Conservation (phyloP, 37 sponge, comb jelly and placozoan genomes). For the Lycopodina hypogea region DNA sequence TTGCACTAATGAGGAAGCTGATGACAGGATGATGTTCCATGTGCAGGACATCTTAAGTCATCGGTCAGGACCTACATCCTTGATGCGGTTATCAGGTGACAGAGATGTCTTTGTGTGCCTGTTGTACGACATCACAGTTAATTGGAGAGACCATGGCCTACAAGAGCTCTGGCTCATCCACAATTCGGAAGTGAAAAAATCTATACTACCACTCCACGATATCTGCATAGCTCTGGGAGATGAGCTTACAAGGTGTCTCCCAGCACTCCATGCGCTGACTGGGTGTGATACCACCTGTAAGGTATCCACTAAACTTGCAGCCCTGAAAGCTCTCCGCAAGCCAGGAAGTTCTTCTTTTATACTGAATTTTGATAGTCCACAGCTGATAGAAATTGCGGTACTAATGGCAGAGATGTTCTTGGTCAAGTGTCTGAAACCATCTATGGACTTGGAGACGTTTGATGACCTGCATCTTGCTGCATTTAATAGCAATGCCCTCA, state of each 20-base stretch:
- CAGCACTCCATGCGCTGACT: conserved; percentile 17
- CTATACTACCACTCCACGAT: conserved; percentile 8
- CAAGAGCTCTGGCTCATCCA: conserved; percentile 13
- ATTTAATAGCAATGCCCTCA: conserved; percentile 8
- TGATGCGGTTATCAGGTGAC: conserved; percentile 10
- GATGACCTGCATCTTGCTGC: conserved; percentile 11
- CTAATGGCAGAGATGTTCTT: neutral
- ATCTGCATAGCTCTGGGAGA: conserved; percentile 12
- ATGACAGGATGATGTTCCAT: conserved; percentile 8
- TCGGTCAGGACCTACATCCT: conserved; percentile 7
- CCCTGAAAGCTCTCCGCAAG: neutral
- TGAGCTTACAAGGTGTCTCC: conserved; percentile 16
- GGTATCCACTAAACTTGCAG: neutral
- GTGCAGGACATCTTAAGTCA: no score
- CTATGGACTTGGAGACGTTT: no score
- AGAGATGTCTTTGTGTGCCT: conserved; percentile 13
- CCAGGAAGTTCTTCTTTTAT: conserved; percentile 1
- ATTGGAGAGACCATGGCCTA: no score
- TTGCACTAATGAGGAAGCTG: conserved; percentile 6
- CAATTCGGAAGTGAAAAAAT: neutral
- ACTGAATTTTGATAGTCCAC: neutral
- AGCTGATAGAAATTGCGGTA: neutral
- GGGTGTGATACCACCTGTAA: conserved; percentile 3
- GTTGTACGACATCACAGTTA: no score
- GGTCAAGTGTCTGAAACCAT: no score